These are phyloP conservation scores for Homalodisca vitripennis DNA, from an alignment of 1,140 invertebrate species.

Conservation along the genomic window DNA sequence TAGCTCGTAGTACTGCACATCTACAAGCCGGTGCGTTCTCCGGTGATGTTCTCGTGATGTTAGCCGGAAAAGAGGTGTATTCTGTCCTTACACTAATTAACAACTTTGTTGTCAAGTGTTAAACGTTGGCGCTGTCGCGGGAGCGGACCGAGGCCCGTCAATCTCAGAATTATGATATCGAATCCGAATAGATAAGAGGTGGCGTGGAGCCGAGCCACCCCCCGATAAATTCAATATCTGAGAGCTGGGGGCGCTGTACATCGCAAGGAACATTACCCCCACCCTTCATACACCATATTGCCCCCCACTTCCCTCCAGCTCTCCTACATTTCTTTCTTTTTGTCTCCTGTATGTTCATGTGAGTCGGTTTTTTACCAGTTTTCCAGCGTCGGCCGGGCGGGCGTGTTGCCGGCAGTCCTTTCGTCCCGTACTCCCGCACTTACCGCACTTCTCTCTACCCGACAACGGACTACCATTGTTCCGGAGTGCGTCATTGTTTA, in stretches of 20 bases:
- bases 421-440: not conserved
- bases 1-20: too few species aligned
- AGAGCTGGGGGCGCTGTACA: slow-evolving; percentile 19
- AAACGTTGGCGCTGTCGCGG: not conserved
- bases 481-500: too few species aligned
- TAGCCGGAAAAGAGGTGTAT: too few species aligned
- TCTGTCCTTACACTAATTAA: too few species aligned
- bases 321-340: slow-evolving; percentile 33
- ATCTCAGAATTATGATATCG: slow-evolving; percentile 25
- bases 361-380: slow-evolving; percentile 28
- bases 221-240: slow-evolving; percentile 32
- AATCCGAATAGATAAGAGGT: slow-evolving; percentile 27
- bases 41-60: too few species aligned
- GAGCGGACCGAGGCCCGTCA: not conserved
- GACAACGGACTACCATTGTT: too few species aligned
- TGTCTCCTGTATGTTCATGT: slow-evolving; percentile 36
- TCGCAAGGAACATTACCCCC: slow-evolving; percentile 24
- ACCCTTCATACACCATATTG: slow-evolving; percentile 32
- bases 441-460: not conserved
- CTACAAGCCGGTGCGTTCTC: too few species aligned
- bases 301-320: slow-evolving; percentile 31
- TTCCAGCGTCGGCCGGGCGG: slow-evolving; percentile 8
- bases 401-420: not conserved
- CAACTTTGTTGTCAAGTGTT: not conserved
- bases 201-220: slow-evolving; percentile 5